These are phyloP conservation scores for Ataeniobius toweri DNA, from an alignment of 2,797 vertebrate species.

Conservation along the genomic window DNA sequence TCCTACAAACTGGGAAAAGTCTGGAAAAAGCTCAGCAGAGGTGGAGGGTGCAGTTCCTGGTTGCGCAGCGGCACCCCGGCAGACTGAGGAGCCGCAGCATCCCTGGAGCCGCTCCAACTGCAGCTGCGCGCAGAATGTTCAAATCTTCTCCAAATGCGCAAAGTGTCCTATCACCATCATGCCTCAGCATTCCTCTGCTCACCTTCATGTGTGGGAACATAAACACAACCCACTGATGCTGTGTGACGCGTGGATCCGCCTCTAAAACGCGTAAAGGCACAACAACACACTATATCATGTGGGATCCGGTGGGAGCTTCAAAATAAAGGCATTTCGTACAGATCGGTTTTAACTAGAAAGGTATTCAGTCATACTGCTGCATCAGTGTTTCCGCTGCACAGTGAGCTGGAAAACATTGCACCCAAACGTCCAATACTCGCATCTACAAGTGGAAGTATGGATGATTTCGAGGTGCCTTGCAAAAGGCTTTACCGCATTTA, in stretches of 20 bases:
- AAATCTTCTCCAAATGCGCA: slow-evolving; percentile 37
- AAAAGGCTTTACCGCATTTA: not conserved
- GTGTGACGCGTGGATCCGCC: slow-evolving; percentile 52
- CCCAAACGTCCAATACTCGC: not conserved
- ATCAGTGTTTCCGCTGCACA: not conserved
- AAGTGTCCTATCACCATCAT: slow-evolving; percentile 34
- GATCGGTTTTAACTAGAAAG: not conserved
- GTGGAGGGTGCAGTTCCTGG: slow-evolving; percentile 42
- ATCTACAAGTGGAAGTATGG: not conserved
- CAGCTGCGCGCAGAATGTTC: slow-evolving; percentile 1
- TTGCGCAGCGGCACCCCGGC: slow-evolving; percentile 50
- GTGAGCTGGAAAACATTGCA: not conserved
- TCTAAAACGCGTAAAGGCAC: slow-evolving; percentile 18
- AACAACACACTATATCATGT: too few relatives aligned
- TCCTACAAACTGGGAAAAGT: slow-evolving; percentile 3
- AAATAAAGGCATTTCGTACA: slow-evolving; percentile 30
- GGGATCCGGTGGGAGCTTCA: not conserved
- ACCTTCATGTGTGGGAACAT: slow-evolving; percentile 23
- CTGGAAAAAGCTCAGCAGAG: slow-evolving; percentile 2
- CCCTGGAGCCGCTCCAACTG: slow-evolving; percentile 54
- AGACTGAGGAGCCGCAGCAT: slow-evolving; percentile 58
- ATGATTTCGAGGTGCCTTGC: not conserved
- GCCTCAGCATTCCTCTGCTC: slow-evolving; percentile 11
- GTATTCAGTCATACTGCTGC: not conserved
- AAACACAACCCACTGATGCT: slow-evolving; percentile 20